Base-by-base conservation (phyloP, 64 coral and sea anemone genomes). In the Montipora cactus region DNA sequence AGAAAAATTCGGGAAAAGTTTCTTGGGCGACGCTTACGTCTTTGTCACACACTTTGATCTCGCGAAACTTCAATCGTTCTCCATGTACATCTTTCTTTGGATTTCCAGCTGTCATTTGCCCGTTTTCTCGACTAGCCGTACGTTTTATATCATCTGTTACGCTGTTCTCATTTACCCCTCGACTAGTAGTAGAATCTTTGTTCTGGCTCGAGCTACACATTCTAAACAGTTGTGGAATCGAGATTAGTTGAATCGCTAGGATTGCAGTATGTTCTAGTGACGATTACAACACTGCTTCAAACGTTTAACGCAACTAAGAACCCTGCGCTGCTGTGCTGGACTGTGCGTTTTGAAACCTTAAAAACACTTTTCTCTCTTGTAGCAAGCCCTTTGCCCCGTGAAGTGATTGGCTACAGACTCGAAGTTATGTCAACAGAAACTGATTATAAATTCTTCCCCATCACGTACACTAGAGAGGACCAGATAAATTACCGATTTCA, bases 361-460 rank as follows among this genome's bases (percentile, higher is more conserved):
- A 49, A 86, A 68, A 6, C 7, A 10, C 50, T 86, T 49, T 71
- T 48, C 64, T 52, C 2, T 45, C 66, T 71, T 49, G 53, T 57
- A 6, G 6, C 11, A 49, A 86, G 16, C 22, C 8, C 82, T 21
- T 21, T 20, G 19, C 4, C 37, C 19, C 13, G 16, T 4, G 68
- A 13, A 14, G 12, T 51, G 66, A 86, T 86, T 86, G 82, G 82
- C 47, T 50, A 10, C 48, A 19, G 12, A 1, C 12, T 44, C 28
- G 6, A 23, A 64, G 18, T 7, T 71, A 23, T 86, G 82, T 70
- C 71, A 68, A 86, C 59, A 86, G 8, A 8, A 51, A 8, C 66
- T 86, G 15, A 86, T 86, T 86, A 86, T 3, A 8, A 86, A 86
- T 86, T 86, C 66, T 86, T 19, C 18, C 10, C 5, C 66, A 86